A percentile compares a stretch with the other conserved stretches of the same genome.
Conservation (phyloP, 1,140 invertebrate species). For the Adelges cooleyi region DNA sequence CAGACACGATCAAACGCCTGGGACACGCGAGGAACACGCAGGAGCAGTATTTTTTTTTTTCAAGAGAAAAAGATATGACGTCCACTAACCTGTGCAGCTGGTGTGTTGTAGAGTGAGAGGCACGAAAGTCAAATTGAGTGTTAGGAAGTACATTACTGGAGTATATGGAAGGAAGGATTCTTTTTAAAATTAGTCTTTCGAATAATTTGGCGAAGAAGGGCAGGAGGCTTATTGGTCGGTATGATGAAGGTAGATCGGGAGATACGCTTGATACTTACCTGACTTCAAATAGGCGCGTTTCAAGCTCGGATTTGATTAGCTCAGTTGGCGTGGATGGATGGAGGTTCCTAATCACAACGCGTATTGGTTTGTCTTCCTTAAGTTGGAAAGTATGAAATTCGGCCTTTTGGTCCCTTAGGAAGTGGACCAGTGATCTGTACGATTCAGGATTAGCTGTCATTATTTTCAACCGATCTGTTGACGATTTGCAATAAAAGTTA, state of each 20-base stretch:
- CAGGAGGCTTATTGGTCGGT: too few species aligned
- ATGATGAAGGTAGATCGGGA: too few species aligned
- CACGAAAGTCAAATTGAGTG: too few species aligned
- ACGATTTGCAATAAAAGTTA: background rate
- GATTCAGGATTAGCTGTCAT: background rate
- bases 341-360: background rate
- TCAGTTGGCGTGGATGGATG: background rate
- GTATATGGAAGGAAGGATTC: too few species aligned
- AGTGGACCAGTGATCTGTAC: background rate
- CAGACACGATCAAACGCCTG: conserved; percentile 36
- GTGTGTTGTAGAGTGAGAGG: too few species aligned
- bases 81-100: too few species aligned
- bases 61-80: too few species aligned
- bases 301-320: background rate
- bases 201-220: too few species aligned
- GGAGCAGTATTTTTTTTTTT: conserved; percentile 31
- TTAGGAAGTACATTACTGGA: too few species aligned
- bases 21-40: conserved; percentile 31
- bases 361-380: background rate
- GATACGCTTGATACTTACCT: background rate
- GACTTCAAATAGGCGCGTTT: background rate
- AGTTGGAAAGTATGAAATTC: background rate
- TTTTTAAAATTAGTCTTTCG: too few species aligned
- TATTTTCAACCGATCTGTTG: background rate
- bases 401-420: background rate